Percentiles rank a stretch among this genome's conserved stretches.
Evolutionary conservation across 2,113 vertebrate species (phyloP).

Genomic region (Lepisosteus osseus): DNA sequence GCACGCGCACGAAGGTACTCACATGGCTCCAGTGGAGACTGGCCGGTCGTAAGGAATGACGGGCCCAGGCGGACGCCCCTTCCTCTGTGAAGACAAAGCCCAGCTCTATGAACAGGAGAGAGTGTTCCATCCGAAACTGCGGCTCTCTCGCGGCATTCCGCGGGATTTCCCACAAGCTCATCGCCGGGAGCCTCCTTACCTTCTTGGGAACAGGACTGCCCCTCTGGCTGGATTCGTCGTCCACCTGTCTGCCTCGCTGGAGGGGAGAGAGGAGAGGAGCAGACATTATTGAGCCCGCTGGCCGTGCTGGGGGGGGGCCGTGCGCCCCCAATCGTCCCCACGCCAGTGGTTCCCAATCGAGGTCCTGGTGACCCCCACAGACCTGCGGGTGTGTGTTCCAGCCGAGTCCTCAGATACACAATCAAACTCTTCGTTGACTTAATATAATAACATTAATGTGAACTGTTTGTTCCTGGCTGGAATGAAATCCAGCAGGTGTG

Average conservation of each 20-base stretch:
- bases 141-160: too few relatives aligned
- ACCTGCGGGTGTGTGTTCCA: too few relatives aligned
- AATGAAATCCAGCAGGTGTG: too few relatives aligned
- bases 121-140: too few relatives aligned
- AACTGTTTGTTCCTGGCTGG: too few relatives aligned
- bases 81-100: conserved; percentile 68
- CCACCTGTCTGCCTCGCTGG: conserved; percentile 75
- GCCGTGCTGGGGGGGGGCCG: background rate
- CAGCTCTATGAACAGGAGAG: background rate
- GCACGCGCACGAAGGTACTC: conserved; percentile 35
- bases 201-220: conserved; percentile 85
- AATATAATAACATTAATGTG: too few relatives aligned
- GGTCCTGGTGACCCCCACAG: too few relatives aligned
- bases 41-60: conserved; percentile 63
- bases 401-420: too few relatives aligned
- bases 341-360: too few relatives aligned
- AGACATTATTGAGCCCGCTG: background rate
- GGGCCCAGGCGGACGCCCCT: conserved; percentile 77
- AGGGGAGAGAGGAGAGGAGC: background rate
- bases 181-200: conserved; percentile 48
- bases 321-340: too few relatives aligned
- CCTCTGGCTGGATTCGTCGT: conserved; percentile 78
- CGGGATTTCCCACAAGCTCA: too few relatives aligned
- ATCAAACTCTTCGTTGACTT: too few relatives aligned
- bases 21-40: conserved; percentile 46